Conservation (phyloP, 2,888 invertebrate genomes). For the Pyralis farinalis region DNA sequence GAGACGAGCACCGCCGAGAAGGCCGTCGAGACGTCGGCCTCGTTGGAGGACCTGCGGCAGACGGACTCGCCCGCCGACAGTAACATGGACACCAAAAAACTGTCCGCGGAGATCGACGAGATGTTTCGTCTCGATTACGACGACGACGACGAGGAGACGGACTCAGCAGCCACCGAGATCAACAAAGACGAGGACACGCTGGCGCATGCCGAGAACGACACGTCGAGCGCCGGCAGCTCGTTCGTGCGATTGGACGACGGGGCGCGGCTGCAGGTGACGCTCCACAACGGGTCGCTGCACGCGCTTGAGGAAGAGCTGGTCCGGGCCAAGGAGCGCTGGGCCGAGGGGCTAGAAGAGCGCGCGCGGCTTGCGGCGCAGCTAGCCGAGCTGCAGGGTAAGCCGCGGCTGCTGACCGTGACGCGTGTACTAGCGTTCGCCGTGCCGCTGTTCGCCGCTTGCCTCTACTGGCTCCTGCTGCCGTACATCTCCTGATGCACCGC, state of each 20-base stretch:
- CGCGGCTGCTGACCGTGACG: slow-evolving; percentile 74
- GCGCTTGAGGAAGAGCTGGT: slow-evolving; percentile 88
- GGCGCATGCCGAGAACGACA: slow-evolving; percentile 7
- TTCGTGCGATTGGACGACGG: slow-evolving; percentile 54
- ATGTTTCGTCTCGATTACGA: slow-evolving; percentile 70
- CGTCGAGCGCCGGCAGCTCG: slow-evolving; percentile 23
- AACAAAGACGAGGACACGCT: slow-evolving; percentile 30
- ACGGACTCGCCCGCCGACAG: slow-evolving; percentile 22
- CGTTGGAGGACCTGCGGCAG: slow-evolving; percentile 35
- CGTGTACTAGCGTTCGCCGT: slow-evolving; percentile 81
- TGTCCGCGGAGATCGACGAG: slow-evolving; percentile 70
- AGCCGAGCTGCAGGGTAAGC: slow-evolving; percentile 71
- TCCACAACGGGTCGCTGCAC: slow-evolving; percentile 79
- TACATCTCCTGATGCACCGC: slow-evolving; percentile 83
- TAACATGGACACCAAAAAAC: slow-evolving; percentile 49
- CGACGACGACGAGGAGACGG: slow-evolving; percentile 65
- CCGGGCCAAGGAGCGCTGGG: slow-evolving; percentile 87
- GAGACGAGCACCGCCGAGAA: slow-evolving; percentile 28
- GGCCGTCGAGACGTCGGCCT: slow-evolving; percentile 30
- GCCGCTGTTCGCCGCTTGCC: slow-evolving; percentile 78
- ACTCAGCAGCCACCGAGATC: slow-evolving; percentile 62
- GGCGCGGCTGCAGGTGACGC: slow-evolving; percentile 45
- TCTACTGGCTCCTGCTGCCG: slow-evolving; percentile 82
- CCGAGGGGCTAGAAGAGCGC: slow-evolving; percentile 83
- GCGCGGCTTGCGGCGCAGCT: slow-evolving; percentile 80